Evolutionary conservation across 2,888 invertebrate genomes (phyloP), one percentile per base, ranked within the genome.

Genomic region (Gortyna flavago): DNA sequence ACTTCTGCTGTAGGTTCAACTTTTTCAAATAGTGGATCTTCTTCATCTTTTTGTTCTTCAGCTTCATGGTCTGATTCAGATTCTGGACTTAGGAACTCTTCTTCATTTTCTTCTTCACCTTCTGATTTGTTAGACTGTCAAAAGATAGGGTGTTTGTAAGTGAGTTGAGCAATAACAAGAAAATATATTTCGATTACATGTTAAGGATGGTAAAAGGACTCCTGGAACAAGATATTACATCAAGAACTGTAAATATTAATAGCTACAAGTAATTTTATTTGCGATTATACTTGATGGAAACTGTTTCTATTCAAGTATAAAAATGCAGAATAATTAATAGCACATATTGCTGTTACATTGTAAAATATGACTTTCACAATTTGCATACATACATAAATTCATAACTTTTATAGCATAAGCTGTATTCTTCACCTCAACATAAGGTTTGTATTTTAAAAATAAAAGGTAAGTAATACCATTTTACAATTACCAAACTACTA

Each of bases 21-120:
- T 76, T 73, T 57, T 13, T 79, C 67, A 72, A 54, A 57, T 35
- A 76, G 21, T 48, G 81, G 71, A 59, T 90, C 79, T 80, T 81
- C 81, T 79, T 91, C 90, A 57, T 90, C 90, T 72, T 88, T 88
- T 70, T 91, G 91, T 85, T 93, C 93, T 83, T 93, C 93, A 70
- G 29, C 44, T 86, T 95, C 95, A 89, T 94, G 92, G 77, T 95
- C 94, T 79, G 95, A 93, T 91, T 96, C 96, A 81, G 96, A 96
- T 89, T 96, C 95, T 75, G 96, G 96, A 87, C 96, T 96, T 81
- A 96, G 89, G 87, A 96, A 96, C 90, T 96, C 97, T 83, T 96
- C 97, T 82, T 96, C 95, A 70, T 96, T 96, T 87, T 94, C 97
- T 72, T 97, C 97, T 75, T 95, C 94, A 80, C 93, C 92, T 83